A percentile compares a stretch with the other conserved stretches of the same genome.
These are phyloP conservation scores for Eucidaris tribuloides DNA, from an alignment of 35 echinoderm and acorn worm genomes.

Conservation along the genomic window DNA sequence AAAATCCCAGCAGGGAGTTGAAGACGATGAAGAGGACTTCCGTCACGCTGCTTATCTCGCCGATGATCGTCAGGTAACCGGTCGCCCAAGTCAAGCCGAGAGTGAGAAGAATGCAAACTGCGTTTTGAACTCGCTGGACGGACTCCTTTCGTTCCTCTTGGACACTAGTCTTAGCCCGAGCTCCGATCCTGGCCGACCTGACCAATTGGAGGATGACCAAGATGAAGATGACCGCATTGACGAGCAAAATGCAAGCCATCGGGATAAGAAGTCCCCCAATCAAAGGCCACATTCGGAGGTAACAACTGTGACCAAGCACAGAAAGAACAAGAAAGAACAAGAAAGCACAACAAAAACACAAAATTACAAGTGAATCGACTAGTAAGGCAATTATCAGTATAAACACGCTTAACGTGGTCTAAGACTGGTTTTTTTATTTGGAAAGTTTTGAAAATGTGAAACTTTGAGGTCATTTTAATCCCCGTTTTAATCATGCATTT, in stretches of 20 bases:
- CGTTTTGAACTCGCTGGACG: background rate
- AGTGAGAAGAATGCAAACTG: constrained; percentile 11
- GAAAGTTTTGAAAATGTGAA: too few species aligned
- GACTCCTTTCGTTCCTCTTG: background rate
- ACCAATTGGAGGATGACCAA: constrained; percentile 32
- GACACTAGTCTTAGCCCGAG: background rate
- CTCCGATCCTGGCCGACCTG: background rate
- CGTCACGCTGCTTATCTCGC: background rate
- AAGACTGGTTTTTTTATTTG: too few species aligned
- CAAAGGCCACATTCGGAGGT: constrained; percentile 8
- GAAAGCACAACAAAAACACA: too few species aligned
- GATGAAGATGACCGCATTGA: constrained; percentile 24
- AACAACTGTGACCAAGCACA: constrained; percentile 23
- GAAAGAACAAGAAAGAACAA: too few species aligned
- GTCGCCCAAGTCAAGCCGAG: constrained; percentile 53
- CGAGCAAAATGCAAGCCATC: background rate
- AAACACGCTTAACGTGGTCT: too few species aligned
- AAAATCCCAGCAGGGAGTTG: constrained; percentile 75
- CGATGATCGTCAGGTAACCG: constrained; percentile 31
- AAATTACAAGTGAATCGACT: too few species aligned
- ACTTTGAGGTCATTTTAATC: too few species aligned
- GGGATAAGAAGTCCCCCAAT: background rate
- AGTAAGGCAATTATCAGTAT: too few species aligned
- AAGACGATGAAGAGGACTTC: constrained; percentile 61
- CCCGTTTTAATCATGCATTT: too few species aligned